Percentiles rank a stretch among this genome's conserved stretches.
Evolutionary conservation across 2,888 invertebrate genomes (phyloP).

Genomic region (Fragum whitleyi): DNA sequence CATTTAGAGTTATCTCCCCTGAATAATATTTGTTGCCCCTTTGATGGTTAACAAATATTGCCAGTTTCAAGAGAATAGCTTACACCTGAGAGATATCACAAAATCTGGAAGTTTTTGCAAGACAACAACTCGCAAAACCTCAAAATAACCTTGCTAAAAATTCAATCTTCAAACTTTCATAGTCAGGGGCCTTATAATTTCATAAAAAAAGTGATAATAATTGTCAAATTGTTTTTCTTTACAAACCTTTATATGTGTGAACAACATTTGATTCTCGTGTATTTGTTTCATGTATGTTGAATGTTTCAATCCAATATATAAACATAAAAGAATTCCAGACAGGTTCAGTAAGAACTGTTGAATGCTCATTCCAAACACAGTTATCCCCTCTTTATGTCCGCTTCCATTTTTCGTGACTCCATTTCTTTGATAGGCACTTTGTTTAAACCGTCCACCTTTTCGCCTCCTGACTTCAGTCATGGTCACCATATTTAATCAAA

Average conservation of each 20-base stretch:
- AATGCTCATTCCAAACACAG: conserved; percentile 65
- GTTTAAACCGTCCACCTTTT: conserved; percentile 62
- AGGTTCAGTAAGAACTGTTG: conserved; percentile 66
- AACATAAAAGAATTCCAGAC: conserved; percentile 63
- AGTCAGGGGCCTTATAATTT: too few species aligned
- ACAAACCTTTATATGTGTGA: conserved; percentile 85
- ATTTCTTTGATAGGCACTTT: conserved; percentile 59
- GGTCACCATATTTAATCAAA: conserved; percentile 24
- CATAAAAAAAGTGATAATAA: too few species aligned
- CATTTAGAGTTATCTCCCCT: too few species aligned
- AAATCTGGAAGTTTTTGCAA: too few species aligned
- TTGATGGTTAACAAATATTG: too few species aligned
- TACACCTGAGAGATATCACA: too few species aligned
- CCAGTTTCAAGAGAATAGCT: too few species aligned
- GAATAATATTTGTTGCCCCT: too few species aligned
- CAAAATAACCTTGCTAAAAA: too few species aligned
- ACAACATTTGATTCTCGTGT: conserved; percentile 86
- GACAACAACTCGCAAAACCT: too few species aligned
- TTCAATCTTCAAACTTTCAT: too few species aligned
- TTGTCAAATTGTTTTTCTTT: too few species aligned
- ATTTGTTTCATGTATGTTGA: conserved; percentile 81
- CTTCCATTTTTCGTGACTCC: conserved; percentile 59
- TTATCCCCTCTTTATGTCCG: conserved; percentile 50
- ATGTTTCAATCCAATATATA: conserved; percentile 74
- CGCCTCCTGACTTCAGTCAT: conserved; percentile 70